phyloP scores from a whole-genome alignment of 2,888 invertebrate species.

The Orthosia incerta region DNA sequence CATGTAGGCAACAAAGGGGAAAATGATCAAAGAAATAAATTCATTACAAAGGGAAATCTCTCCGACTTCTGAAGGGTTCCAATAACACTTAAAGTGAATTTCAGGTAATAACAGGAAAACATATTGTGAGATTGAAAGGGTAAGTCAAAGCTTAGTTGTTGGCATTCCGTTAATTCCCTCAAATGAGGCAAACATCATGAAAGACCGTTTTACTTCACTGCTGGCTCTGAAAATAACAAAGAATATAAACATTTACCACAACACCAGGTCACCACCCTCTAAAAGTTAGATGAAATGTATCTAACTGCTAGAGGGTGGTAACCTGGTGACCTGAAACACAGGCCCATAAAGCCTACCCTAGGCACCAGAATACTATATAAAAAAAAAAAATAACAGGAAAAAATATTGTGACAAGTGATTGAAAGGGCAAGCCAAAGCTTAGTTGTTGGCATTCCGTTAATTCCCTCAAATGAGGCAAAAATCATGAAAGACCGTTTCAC shows the following conservation, averaged over 20 bases:
- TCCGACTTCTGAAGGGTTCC: background rate
- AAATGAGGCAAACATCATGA: no score
- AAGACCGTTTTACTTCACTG: background rate
- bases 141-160: background rate
- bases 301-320: no score
- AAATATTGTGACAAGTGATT: background rate
- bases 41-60: background rate
- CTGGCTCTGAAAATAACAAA: constrained; percentile 1
- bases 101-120: background rate
- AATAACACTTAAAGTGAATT: no score
- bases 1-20: background rate
- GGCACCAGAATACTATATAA: no score
- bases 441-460: no score
- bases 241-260: constrained; percentile 12
- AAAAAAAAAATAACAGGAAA: background rate
- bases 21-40: background rate
- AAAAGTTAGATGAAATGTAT: no score
- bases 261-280: no score
- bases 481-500: no score
- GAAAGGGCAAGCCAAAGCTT: background rate
- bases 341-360: no score
- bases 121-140: background rate
- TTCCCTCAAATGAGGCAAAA: no score
- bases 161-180: no score
- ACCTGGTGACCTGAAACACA: no score